Evolutionary conservation across 2,888 invertebrate genomes (phyloP).

Genomic region (Eristalinus aeneus): DNA sequence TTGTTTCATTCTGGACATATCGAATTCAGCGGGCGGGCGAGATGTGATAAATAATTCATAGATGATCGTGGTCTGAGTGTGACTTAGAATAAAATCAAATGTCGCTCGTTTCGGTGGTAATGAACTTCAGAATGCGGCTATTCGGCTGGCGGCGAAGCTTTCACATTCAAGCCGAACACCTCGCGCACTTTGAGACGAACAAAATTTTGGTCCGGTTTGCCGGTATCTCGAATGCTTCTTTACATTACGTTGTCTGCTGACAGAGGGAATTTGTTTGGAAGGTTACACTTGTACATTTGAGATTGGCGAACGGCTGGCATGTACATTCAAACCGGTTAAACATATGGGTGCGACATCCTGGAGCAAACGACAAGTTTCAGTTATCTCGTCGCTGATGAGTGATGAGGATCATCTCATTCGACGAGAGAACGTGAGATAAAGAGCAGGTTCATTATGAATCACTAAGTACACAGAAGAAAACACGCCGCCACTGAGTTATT

Average conservation of each 20-base stretch:
- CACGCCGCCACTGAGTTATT: neutral
- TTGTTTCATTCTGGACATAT: neutral
- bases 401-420: neutral
- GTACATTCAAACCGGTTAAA: neutral
- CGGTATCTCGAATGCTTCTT: neutral
- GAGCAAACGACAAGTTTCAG: neutral
- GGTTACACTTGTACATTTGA: neutral
- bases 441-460: neutral
- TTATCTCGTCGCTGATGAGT: neutral
- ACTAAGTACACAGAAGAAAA: neutral
- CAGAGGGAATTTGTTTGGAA: neutral
- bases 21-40: neutral
- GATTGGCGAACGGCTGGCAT: neutral
- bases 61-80: neutral
- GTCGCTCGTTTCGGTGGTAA: neutral
- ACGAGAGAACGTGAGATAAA: neutral
- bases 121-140: slow-evolving; percentile 24
- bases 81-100: neutral
- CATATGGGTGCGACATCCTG: neutral
- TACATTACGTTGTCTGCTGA: neutral
- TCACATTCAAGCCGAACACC: slow-evolving; percentile 9
- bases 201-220: neutral
- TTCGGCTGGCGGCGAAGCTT: neutral
- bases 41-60: slow-evolving; percentile 38
- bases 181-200: neutral